phyloP scores from a whole-genome alignment of 2,888 invertebrate species.

The Euphydryas editha region DNA sequence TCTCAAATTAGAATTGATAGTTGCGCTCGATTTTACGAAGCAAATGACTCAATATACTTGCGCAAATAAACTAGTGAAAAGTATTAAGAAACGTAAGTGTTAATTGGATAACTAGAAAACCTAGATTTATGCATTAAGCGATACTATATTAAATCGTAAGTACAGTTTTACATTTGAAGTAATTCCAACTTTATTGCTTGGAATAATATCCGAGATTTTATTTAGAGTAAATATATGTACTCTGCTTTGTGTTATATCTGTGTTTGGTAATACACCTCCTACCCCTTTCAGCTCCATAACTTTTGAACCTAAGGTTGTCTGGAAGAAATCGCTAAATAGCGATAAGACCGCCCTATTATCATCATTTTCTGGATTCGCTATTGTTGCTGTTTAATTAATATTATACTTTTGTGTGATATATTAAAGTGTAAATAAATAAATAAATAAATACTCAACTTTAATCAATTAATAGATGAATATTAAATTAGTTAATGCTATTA shows the following conservation, averaged over 20 bases:
- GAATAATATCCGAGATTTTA: neutral
- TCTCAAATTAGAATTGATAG: neutral
- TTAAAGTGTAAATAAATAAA: too few relatives aligned
- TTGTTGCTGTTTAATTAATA: too few relatives aligned
- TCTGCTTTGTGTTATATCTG: too few relatives aligned
- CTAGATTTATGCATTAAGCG: neutral
- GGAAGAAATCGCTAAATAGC: too few relatives aligned
- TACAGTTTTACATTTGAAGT: neutral
- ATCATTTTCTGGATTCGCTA: too few relatives aligned
- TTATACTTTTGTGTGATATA: too few relatives aligned
- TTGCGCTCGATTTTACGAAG: neutral
- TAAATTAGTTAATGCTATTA: slow-evolving; percentile 1
- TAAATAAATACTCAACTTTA: neutral
- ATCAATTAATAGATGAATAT: neutral
- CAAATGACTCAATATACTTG: slow-evolving; percentile 8
- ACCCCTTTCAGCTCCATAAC: too few relatives aligned
- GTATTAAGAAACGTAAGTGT: neutral
- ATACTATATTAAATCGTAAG: neutral
- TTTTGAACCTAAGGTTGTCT: too few relatives aligned
- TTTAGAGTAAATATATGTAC: too few relatives aligned
- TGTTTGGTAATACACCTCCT: too few relatives aligned
- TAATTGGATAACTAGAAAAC: neutral
- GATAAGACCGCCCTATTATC: too few relatives aligned
- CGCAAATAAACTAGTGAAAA: slow-evolving; percentile 1
- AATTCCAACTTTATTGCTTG: neutral